Conservation (phyloP, 1,140 invertebrate species). For the Aleiodes sp. region DNA sequence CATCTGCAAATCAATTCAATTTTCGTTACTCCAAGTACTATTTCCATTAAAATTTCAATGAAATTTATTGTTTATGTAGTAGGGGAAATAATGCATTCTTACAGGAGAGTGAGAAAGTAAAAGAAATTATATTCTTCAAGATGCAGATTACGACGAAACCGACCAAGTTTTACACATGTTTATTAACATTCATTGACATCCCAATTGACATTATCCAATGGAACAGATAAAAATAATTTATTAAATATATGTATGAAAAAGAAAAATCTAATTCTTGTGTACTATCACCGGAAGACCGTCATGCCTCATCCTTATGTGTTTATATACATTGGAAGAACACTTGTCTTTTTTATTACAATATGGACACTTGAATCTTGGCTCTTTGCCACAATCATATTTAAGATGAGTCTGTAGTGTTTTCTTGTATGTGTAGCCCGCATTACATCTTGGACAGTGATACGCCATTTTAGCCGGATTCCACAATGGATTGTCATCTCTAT, state of each 20-base stretch:
- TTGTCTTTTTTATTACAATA: conserved; percentile 63
- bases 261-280: conserved; percentile 26
- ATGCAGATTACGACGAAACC: neutral
- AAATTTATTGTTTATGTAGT: neutral
- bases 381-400: conserved; percentile 70
- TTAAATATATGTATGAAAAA: neutral
- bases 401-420: conserved; percentile 63
- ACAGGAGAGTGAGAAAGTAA: neutral
- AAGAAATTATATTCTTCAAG: conserved; percentile 4
- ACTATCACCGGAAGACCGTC: conserved; percentile 20
- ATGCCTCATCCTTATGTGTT: conserved; percentile 50
- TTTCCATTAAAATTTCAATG: neutral
- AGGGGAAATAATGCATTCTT: neutral
- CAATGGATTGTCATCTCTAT: conserved; percentile 47
- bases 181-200: conserved; percentile 25
- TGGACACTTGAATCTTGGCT: conserved; percentile 70
- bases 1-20: neutral
- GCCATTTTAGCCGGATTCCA: conserved; percentile 57
- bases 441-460: conserved; percentile 62
- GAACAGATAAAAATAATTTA: neutral
- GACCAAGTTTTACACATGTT: neutral
- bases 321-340: conserved; percentile 61
- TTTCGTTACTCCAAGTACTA: neutral
- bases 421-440: conserved; percentile 59
- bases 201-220: neutral